Evolutionary conservation across 2,797 vertebrate genomes (phyloP), one percentile per base, ranked within the genome.

Genomic region (Cuculus canorus): DNA sequence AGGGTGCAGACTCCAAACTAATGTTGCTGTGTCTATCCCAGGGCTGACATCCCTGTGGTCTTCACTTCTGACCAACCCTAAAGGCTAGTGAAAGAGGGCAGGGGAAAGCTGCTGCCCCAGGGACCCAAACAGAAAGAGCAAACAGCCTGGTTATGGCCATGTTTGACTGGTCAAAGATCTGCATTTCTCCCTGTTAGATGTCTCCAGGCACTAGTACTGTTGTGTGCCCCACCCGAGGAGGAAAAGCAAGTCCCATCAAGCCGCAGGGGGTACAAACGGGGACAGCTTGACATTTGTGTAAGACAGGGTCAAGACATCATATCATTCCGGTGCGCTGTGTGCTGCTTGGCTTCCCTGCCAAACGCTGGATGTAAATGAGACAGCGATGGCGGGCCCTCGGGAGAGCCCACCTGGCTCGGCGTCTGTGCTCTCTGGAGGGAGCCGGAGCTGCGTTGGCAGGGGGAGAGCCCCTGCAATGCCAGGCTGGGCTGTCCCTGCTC

Each of bases 301-400:
- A 72, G 77, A 91, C 95, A 93, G 84, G 95, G 96, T 79, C 91
- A 63, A 82, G 92, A 84, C 92, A 86, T 11, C 3, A 3, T 63
- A 37, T 84, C 92, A 83, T 21, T 22, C 50, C 0, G 1, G 79
- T 41, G 75, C 5, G 5, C 66, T 5, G 33, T 23, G 35, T 43
- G 75, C 83, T 82, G 71, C 59, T 53, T 5, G 7, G 59, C 68
- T 47, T 39, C 72, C 82, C 90, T 80, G 82, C 82, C 88, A 16
- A 72, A 35, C 0, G 9, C 56, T 0, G 3, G 64, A 86, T 88
- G 92, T 70, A 82, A 43, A 88, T 88, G 80, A 88, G 68, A 66
- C 2, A 52, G 61, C 7, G 1, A 25, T 19, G 61, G 66, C 43
- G 16, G 71, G 45, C 81, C 60, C 69, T 89, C 16, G 9, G 69